Conservation (phyloP, 2,888 invertebrate species). For the Brachylomia viminalis region DNA sequence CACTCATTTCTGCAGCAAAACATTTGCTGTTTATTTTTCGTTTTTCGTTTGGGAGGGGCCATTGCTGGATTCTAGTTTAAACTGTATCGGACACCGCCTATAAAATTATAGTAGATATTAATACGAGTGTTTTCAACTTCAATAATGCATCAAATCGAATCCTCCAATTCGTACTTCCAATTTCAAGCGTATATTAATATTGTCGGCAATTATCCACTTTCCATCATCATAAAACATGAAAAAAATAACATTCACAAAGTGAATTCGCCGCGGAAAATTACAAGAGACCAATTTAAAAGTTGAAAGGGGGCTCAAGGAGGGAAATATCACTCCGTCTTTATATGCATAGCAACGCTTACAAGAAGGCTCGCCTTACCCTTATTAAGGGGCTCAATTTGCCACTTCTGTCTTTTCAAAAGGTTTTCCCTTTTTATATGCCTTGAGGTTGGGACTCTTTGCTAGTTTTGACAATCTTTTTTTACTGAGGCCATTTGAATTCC, state of each 20-base stretch:
- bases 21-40: too few relatives aligned
- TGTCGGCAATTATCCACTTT: background rate
- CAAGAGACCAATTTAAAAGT: conserved; percentile 39
- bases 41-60: too few relatives aligned
- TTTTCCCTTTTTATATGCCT: background rate
- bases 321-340: conserved; percentile 35
- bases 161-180: background rate
- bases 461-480: background rate
- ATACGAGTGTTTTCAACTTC: too few relatives aligned
- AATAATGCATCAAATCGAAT: background rate
- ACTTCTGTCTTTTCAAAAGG: background rate
- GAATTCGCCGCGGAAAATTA: background rate
- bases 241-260: background rate
- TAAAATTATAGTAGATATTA: too few relatives aligned
- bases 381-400: conserved; percentile 16
- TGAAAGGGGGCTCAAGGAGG: conserved; percentile 2
- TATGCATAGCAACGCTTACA: conserved; percentile 42
- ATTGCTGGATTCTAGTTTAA: too few relatives aligned
- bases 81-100: too few relatives aligned
- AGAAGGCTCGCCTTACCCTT: conserved; percentile 1
- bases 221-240: background rate
- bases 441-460: background rate
- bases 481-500: background rate
- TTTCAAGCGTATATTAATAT: background rate
- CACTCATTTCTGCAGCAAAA: too few relatives aligned